A percentile compares a stretch with the other conserved stretches of the same genome.
phyloP scores from a whole-genome alignment of 2,888 invertebrate genomes.

The Dolomedes plantarius region DNA sequence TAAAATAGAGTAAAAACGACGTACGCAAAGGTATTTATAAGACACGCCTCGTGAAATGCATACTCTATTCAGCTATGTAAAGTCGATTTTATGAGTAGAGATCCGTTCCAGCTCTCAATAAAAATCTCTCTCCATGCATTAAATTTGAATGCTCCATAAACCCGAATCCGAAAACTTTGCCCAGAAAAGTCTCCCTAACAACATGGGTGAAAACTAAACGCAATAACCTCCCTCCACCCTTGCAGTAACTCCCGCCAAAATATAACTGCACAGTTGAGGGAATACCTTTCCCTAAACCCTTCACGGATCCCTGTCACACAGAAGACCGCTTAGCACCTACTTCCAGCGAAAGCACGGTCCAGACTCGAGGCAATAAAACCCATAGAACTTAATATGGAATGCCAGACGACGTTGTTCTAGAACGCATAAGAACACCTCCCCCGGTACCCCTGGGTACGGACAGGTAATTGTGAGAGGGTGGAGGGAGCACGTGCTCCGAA shows the following conservation, averaged over 20 bases:
- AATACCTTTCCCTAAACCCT: neutral
- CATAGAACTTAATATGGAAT: slow-evolving; percentile 59
- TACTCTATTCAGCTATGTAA: neutral
- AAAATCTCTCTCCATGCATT: neutral
- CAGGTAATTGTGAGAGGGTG: slow-evolving; percentile 52
- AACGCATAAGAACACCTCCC: neutral
- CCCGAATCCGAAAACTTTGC: neutral
- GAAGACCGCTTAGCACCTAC: slow-evolving; percentile 22
- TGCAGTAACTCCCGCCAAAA: neutral
- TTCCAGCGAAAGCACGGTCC: neutral
- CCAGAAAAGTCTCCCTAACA: neutral
- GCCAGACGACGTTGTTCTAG: slow-evolving; percentile 32
- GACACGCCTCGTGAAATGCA: neutral
- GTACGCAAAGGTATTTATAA: neutral
- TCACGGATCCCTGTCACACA: slow-evolving; percentile 1
- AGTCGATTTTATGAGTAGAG: neutral
- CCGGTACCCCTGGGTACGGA: slow-evolving; percentile 29
- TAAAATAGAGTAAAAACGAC: neutral
- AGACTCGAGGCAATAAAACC: slow-evolving; percentile 48
- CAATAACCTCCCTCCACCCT: neutral
- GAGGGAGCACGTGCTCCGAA: slow-evolving; percentile 42
- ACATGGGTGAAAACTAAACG: neutral
- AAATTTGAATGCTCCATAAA: neutral
- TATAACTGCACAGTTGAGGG: slow-evolving; percentile 3
- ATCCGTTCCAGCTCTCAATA: neutral